These are phyloP conservation scores for Chelidonichthys spinosus DNA, from an alignment of 2,797 vertebrate species.

Conservation along the genomic window DNA sequence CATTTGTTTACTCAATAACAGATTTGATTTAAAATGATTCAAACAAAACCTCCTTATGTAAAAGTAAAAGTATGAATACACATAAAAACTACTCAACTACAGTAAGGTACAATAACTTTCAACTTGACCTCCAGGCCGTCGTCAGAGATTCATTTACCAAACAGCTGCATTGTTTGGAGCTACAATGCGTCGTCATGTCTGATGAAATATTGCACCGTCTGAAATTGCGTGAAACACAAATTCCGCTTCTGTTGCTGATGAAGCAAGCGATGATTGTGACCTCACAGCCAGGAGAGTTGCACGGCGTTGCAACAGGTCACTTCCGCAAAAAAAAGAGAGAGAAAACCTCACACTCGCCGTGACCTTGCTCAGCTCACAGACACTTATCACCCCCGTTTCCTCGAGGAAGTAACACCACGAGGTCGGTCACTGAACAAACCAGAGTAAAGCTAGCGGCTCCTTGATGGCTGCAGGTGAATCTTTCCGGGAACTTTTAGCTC, in stretches of 20 bases:
- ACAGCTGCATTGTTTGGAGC: slow-evolving; percentile 25
- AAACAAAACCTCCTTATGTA: no score
- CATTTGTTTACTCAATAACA: no score
- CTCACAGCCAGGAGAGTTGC: slow-evolving; percentile 4
- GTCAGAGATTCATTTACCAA: slow-evolving; percentile 28
- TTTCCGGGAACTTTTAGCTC: slow-evolving; percentile 27
- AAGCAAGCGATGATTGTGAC: slow-evolving; percentile 1
- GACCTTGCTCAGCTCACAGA: background rate
- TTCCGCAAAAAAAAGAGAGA: slow-evolving; percentile 21
- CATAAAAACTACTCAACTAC: no score
- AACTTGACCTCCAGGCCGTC: slow-evolving; percentile 37
- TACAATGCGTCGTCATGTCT: slow-evolving; percentile 9
- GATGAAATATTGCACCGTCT: slow-evolving; percentile 1
- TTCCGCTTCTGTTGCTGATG: slow-evolving; percentile 11
- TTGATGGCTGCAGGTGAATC: slow-evolving; percentile 9
- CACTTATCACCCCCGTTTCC: background rate
- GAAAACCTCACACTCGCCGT: background rate
- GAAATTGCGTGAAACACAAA: slow-evolving; percentile 1
- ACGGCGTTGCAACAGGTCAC: slow-evolving; percentile 27
- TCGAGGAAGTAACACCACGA: background rate
- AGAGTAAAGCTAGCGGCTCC: background rate
- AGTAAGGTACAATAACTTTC: no score
- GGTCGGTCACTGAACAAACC: background rate
- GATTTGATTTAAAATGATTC: no score
- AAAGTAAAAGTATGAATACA: no score